Evolutionary conservation across 2,113 vertebrate species (phyloP).

Genomic region (Zosterops hypoxanthus): DNA sequence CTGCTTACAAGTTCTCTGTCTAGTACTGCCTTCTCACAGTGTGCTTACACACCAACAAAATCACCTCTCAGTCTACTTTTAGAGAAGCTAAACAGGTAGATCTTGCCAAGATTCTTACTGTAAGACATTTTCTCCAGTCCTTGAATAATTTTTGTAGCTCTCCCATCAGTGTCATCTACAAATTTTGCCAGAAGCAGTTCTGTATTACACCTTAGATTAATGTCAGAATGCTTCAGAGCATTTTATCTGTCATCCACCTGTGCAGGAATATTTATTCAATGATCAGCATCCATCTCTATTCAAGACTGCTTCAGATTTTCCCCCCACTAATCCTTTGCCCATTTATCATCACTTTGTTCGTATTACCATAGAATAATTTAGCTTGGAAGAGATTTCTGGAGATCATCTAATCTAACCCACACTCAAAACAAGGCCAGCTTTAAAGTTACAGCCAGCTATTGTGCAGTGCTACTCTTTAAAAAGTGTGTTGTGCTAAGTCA

Average conservation of each 20-base stretch:
- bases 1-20: not conserved
- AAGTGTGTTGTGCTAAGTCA: not conserved
- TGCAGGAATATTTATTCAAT: not conserved
- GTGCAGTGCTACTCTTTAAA: not conserved
- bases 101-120: not conserved
- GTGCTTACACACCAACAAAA: not conserved
- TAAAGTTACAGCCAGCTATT: not conserved
- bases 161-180: not conserved
- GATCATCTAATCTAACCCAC: not conserved
- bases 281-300: not conserved
- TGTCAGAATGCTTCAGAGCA: not conserved
- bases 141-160: not conserved
- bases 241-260: not conserved
- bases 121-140: not conserved
- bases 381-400: not conserved
- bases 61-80: not conserved
- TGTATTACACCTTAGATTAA: not conserved
- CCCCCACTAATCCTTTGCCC: not conserved
- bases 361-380: not conserved
- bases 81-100: not conserved
- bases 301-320: not conserved
- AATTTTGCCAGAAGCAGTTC: not conserved
- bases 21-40: not conserved
- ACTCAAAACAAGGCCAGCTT: not conserved
- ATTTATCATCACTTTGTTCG: not conserved